phyloP scores from a whole-genome alignment of 2,888 invertebrate species.

The Cosmia trapezina region DNA sequence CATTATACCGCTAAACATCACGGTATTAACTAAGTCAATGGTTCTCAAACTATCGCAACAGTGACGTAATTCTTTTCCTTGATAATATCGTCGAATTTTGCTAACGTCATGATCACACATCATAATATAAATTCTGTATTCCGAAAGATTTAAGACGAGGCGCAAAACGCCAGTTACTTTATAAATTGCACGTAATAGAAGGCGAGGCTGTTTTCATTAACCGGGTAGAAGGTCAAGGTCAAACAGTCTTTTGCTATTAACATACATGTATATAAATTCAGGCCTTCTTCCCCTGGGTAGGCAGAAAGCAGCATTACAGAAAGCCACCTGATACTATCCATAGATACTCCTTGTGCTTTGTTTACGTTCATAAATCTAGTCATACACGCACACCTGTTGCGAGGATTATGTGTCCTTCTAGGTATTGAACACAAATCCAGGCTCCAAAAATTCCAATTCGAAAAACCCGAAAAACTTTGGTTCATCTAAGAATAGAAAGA shows the following conservation, averaged over 20 bases:
- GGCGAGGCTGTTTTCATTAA: neutral
- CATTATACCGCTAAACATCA: constrained; percentile 35
- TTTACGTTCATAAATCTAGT: too few relatives aligned
- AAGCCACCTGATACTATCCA: too few relatives aligned
- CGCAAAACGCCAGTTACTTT: neutral
- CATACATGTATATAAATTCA: neutral
- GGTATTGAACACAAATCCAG: neutral
- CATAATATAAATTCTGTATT: neutral
- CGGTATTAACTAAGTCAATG: constrained; percentile 37
- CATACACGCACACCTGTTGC: too few relatives aligned
- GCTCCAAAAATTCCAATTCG: neutral
- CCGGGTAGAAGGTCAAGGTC: neutral
- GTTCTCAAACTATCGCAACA: constrained; percentile 19
- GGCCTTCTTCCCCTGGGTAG: neutral
- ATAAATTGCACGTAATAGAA: neutral
- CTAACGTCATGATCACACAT: constrained; percentile 14
- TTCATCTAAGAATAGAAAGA: neutral
- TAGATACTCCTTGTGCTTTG: neutral
- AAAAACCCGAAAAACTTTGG: neutral
- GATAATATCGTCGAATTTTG: neutral
- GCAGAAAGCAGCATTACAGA: too few relatives aligned
- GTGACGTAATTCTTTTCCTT: constrained; percentile 21
- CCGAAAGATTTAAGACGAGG: neutral
- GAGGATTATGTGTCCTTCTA: neutral
- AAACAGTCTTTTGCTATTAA: neutral